These are phyloP conservation scores for Tamandua tetradactyla DNA, from an alignment of 2,797 vertebrate species.

Conservation along the genomic window DNA sequence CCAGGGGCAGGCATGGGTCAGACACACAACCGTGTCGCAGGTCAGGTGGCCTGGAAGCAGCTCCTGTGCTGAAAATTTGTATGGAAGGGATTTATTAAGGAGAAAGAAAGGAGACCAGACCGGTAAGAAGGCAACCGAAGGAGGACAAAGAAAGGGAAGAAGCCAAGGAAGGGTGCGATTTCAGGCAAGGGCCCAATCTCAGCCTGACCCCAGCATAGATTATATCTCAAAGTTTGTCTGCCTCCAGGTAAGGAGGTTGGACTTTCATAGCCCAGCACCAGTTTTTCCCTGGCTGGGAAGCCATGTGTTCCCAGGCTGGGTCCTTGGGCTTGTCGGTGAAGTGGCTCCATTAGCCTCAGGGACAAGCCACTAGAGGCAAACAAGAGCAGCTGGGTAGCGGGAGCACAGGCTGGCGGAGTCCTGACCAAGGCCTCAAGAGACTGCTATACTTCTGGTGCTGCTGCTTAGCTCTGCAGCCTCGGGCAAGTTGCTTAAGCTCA, in stretches of 20 bases:
- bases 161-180: neutral
- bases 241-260: neutral
- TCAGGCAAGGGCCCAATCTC: neutral
- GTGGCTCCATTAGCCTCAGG: neutral
- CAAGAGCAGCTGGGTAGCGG: neutral
- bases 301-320: neutral
- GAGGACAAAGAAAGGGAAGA: neutral
- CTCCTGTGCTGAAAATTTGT: neutral
- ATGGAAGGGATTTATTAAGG: neutral
- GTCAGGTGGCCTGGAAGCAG: neutral
- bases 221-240: neutral
- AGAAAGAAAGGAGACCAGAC: neutral
- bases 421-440: neutral
- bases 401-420: neutral
- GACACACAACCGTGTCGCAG: neutral
- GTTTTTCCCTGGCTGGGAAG: neutral
- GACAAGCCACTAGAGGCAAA: neutral
- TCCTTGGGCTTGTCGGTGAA: neutral
- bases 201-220: neutral
- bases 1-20: neutral
- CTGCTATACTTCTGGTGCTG: neutral
- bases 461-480: neutral
- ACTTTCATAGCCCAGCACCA: neutral
- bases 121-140: too few species aligned
- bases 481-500: neutral